Conservation (phyloP, 2,888 invertebrate genomes). For the Agrotis puta region DNA sequence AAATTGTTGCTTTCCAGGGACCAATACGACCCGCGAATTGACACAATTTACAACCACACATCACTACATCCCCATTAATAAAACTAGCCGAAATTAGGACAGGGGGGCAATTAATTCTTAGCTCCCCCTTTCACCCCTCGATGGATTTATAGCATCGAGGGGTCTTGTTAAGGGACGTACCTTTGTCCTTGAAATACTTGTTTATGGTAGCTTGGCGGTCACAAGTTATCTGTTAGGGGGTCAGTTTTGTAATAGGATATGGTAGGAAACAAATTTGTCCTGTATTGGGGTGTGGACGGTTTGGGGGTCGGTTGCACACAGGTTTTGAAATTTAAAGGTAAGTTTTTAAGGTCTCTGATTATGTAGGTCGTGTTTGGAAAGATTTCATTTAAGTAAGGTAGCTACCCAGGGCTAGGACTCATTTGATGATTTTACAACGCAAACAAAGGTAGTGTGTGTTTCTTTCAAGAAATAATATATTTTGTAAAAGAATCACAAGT, state of each 20-base stretch:
- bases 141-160: slow-evolving; percentile 45
- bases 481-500: too few relatives aligned
- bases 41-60: slow-evolving; percentile 36
- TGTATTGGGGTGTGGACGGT: not conserved
- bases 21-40: slow-evolving; percentile 14
- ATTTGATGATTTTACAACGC: too few relatives aligned
- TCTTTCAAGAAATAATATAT: too few relatives aligned
- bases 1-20: slow-evolving; percentile 5
- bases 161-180: slow-evolving; percentile 36
- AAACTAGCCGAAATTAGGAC: slow-evolving; percentile 47
- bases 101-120: slow-evolving; percentile 52
- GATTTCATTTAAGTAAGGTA: not conserved
- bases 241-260: slow-evolving; percentile 29
- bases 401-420: too few relatives aligned
- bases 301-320: not conserved
- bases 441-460: too few relatives aligned
- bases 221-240: slow-evolving; percentile 21
- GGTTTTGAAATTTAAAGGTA: not conserved
- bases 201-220: slow-evolving; percentile 39
- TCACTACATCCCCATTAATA: slow-evolving; percentile 36
- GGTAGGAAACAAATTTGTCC: not conserved
- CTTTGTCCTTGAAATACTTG: slow-evolving; percentile 30
- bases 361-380: not conserved
- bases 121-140: slow-evolving; percentile 3
- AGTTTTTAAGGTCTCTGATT: not conserved